Conservation (phyloP, 2,797 vertebrate genomes). For the Pteronotus mesoamericanus region DNA sequence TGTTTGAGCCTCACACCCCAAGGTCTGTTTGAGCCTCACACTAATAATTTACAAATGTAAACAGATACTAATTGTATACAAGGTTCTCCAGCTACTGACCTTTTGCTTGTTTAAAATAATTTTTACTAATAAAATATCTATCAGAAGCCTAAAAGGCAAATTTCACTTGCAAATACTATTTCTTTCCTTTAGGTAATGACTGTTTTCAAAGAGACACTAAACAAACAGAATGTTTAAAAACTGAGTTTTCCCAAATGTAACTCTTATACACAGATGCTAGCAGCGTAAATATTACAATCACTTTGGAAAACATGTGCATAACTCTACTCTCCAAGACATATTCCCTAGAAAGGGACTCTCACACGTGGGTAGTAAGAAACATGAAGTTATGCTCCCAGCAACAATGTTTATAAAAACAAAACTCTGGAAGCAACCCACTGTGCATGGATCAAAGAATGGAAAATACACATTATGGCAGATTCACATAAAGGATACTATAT, state of each 20-base stretch:
- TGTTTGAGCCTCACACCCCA: not conserved
- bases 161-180: constrained; percentile 38
- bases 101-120: constrained; percentile 37
- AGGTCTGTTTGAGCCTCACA: not conserved
- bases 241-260: not conserved
- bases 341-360: not conserved
- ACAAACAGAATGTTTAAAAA: constrained; percentile 46
- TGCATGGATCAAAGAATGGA: not conserved
- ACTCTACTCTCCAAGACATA: not conserved
- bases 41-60: constrained; percentile 7
- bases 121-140: constrained; percentile 41
- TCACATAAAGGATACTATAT: not conserved
- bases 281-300: not conserved
- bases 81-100: not conserved
- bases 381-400: not conserved
- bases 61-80: not conserved
- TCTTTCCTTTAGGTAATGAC: constrained; percentile 5
- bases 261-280: not conserved
- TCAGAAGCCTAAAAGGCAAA: constrained; percentile 32
- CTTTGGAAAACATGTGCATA: not conserved
- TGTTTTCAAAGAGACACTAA: constrained; percentile 10
- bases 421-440: not conserved
- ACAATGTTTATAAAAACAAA: not conserved
- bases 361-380: not conserved
- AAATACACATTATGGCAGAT: not conserved